These are phyloP conservation scores for Griposia aprilina DNA, from an alignment of 2,888 invertebrate genomes.

Conservation along the genomic window DNA sequence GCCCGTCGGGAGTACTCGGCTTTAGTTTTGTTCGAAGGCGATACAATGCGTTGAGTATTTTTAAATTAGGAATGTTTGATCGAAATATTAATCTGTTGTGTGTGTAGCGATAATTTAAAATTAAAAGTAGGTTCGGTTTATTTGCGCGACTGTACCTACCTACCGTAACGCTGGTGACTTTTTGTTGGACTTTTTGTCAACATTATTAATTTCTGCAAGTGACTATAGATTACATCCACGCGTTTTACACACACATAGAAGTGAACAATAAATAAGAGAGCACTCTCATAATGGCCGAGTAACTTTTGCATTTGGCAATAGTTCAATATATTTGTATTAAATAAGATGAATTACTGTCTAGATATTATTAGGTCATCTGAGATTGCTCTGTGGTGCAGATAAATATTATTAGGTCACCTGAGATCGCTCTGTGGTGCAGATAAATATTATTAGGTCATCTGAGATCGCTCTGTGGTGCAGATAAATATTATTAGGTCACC, in stretches of 20 bases:
- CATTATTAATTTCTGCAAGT: constrained; percentile 63
- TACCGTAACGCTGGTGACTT: constrained; percentile 45
- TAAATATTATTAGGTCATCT: no score
- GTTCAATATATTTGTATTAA: constrained; percentile 78
- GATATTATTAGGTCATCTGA: constrained; percentile 66
- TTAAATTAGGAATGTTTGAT: constrained; percentile 60
- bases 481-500: no score
- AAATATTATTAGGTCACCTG: constrained; percentile 2
- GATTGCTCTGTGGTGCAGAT: constrained; percentile 40
- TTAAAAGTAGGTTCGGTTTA: constrained; percentile 27
- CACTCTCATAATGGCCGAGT: constrained; percentile 65
- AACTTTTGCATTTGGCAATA: constrained; percentile 78
- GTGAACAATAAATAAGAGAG: constrained; percentile 66
- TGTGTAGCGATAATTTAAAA: constrained; percentile 35
- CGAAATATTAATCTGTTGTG: constrained; percentile 45
- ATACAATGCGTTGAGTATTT: constrained; percentile 56
- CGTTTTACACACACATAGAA: constrained; percentile 33
- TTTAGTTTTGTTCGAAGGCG: constrained; percentile 42
- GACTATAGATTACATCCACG: constrained; percentile 47
- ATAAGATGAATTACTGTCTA: constrained; percentile 74
- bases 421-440: no score
- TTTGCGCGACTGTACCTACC: constrained; percentile 44
- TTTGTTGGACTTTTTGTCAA: constrained; percentile 57
- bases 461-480: no score
- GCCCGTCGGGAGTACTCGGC: constrained; percentile 54